These are phyloP conservation scores for Semotilus atromaculatus DNA, from an alignment of 2,797 vertebrate genomes.

Conservation along the genomic window DNA sequence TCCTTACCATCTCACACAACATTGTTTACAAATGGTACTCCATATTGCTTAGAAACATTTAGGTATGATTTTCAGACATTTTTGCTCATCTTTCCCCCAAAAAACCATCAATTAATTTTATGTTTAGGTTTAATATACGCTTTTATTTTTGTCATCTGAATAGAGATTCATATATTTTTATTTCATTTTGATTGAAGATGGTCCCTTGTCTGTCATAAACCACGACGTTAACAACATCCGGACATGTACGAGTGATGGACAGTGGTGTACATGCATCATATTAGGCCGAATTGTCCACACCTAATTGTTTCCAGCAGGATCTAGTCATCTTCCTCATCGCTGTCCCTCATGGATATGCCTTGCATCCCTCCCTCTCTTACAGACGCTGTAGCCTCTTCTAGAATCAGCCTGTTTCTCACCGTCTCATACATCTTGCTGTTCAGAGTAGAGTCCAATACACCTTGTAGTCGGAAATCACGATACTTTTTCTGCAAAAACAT, in stretches of 20 bases:
- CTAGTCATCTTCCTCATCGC: slow-evolving; percentile 92
- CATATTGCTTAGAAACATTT: slow-evolving; percentile 90
- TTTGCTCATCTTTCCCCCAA: slow-evolving; percentile 71
- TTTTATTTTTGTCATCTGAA: slow-evolving; percentile 71
- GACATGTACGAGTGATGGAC: slow-evolving; percentile 39
- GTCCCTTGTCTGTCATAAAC: slow-evolving; percentile 53
- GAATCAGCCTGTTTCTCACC: slow-evolving; percentile 92
- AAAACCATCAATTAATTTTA: slow-evolving; percentile 76
- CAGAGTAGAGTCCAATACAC: slow-evolving; percentile 95
- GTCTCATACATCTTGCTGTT: slow-evolving; percentile 99
- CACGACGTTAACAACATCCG: slow-evolving; percentile 49
- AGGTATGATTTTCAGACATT: slow-evolving; percentile 79
- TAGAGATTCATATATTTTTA: slow-evolving; percentile 56
- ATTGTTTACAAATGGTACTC: slow-evolving; percentile 81
- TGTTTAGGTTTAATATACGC: slow-evolving; percentile 33
- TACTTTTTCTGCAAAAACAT: slow-evolving; percentile 89
- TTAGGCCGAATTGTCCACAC: slow-evolving; percentile 12
- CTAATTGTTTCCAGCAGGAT: slow-evolving; percentile 16
- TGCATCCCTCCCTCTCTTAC: slow-evolving; percentile 96
- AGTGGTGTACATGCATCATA: slow-evolving; percentile 57
- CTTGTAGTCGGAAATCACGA: slow-evolving; percentile 97
- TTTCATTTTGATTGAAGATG: slow-evolving; percentile 14
- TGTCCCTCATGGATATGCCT: slow-evolving; percentile 98
- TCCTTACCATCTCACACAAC: slow-evolving; percentile 81
- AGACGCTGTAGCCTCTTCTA: slow-evolving; percentile 95